Evolutionary conservation across 2,888 invertebrate genomes (phyloP), one percentile per base, ranked within the genome.

Genomic region (Camptogramma bilineatum): DNA sequence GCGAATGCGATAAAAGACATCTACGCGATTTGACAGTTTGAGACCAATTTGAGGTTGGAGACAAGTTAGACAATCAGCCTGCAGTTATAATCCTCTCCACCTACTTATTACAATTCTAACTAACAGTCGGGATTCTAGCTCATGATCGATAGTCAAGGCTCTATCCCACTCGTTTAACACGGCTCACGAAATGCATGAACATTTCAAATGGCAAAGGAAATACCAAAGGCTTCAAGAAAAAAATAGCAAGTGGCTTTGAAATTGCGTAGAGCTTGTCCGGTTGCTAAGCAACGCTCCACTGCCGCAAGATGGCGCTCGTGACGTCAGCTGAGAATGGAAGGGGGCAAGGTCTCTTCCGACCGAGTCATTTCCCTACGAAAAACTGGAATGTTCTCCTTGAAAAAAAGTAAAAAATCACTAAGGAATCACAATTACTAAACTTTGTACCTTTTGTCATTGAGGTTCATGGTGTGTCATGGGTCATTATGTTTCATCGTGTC

Each of bases 301-400:
- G 83, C 82, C 83, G 85, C 91, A 93, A 93, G 92, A 93, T 93
- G 93, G 92, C 92, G 91, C 80, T 77, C 81, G 74, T 91, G 90
- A 91, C 93, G 93, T 92, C 91, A 92, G 78, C 83, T 76, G 81
- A 80, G 83, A 76, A 56, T 34, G 71, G 76, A 69, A 51, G 81
- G 83, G 77, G 84, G 84, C 87, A 88, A 89, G 90, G 89, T 87
- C 86, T 87, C 81, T 75, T 79, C 77, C 79, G 85, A 88, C 84
- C 86, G 87, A 88, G 85, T 88, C 88, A 89, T 87, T 91, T 91
- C 90, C 89, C 87, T 86, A 84, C 88, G 84, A 89, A 90, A 91
- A 88, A 84, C 84, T 83, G 75, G 78, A 85, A 81, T 80, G 79
- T 77, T 84, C 89, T 89, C 90, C 91, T 91, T 90, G 87, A 85